phyloP scores from a whole-genome alignment of 1,140 invertebrate species.

The Drosophila nikananu region DNA sequence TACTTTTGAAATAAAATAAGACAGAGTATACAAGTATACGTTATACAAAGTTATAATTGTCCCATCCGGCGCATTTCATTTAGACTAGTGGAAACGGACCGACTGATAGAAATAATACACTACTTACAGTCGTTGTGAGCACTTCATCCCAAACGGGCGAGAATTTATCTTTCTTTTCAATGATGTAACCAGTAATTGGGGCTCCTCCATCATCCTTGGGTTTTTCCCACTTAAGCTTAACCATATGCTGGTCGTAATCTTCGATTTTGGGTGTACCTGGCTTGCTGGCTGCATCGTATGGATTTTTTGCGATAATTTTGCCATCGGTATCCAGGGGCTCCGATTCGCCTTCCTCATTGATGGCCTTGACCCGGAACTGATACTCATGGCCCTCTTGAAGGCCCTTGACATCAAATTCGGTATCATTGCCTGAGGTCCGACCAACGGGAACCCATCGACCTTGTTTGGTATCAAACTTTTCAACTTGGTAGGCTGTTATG shows the following conservation, averaged over 20 bases:
- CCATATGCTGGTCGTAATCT: constrained; percentile 97
- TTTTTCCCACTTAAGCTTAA: constrained; percentile 96
- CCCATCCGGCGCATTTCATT: no score
- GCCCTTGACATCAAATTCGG: constrained; percentile 96
- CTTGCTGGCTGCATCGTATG: constrained; percentile 92
- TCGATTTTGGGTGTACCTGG: constrained; percentile 95
- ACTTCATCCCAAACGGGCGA: constrained; percentile 95
- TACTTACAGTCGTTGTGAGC: constrained; percentile 90
- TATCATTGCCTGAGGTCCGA: constrained; percentile 90
- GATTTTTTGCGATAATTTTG: constrained; percentile 86
- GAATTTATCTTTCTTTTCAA: constrained; percentile 98
- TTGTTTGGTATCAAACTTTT: constrained; percentile 97
- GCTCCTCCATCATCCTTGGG: constrained; percentile 96
- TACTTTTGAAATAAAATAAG: no score
- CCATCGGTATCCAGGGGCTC: constrained; percentile 96
- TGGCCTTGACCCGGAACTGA: constrained; percentile 98
- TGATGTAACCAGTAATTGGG: constrained; percentile 97
- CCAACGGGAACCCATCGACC: constrained; percentile 97
- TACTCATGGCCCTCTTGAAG: constrained; percentile 97
- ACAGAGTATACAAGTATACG: no score
- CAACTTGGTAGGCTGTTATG: constrained; percentile 97
- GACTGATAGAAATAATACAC: no score
- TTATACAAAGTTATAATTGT: no score
- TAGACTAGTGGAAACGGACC: no score
- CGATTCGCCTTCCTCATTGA: constrained; percentile 99